Evolutionary conservation across 2,888 invertebrate species (phyloP).

Genomic region (Danaus chrysippus): DNA sequence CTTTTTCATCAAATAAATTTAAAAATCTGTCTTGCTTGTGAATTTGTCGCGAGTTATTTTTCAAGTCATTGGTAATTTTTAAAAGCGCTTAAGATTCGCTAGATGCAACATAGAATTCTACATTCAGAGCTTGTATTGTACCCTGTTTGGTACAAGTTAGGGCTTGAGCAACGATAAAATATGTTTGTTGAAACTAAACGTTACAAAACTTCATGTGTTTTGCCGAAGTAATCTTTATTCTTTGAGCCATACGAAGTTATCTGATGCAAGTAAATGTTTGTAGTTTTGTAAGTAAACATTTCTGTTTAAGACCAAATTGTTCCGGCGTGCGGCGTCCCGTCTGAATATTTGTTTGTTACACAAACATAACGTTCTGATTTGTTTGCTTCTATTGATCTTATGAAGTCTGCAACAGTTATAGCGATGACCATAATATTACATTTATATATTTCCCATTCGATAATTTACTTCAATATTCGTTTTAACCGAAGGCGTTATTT

Average conservation of each 20-base stretch:
- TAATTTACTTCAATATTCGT: too few species aligned
- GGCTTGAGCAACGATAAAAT: conserved; percentile 6
- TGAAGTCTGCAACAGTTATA: too few species aligned
- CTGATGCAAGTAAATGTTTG: conserved; percentile 35
- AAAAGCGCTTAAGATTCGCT: too few species aligned
- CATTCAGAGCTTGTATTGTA: conserved; percentile 6
- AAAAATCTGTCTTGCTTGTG: too few species aligned
- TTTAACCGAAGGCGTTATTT: neutral
- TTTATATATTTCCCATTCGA: too few species aligned
- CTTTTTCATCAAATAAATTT: too few species aligned
- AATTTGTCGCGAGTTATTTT: too few species aligned
- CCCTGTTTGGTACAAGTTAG: conserved; percentile 7
- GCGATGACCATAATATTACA: too few species aligned
- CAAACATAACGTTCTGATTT: conserved; percentile 57
- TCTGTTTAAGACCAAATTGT: conserved; percentile 56
- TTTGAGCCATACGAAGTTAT: conserved; percentile 13
- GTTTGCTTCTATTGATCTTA: too few species aligned
- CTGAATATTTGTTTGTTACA: conserved; percentile 51
- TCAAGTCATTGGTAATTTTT: too few species aligned
- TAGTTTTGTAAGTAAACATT: conserved; percentile 61
- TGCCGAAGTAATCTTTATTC: conserved; percentile 26
- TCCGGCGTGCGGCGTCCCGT: conserved; percentile 49
- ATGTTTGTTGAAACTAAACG: conserved; percentile 16
- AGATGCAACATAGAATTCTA: neutral
- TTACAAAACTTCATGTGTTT: conserved; percentile 6